Evolutionary conservation across 2,888 invertebrate species (phyloP), one percentile per base, ranked within the genome.

Genomic region (Autographa gamma): DNA sequence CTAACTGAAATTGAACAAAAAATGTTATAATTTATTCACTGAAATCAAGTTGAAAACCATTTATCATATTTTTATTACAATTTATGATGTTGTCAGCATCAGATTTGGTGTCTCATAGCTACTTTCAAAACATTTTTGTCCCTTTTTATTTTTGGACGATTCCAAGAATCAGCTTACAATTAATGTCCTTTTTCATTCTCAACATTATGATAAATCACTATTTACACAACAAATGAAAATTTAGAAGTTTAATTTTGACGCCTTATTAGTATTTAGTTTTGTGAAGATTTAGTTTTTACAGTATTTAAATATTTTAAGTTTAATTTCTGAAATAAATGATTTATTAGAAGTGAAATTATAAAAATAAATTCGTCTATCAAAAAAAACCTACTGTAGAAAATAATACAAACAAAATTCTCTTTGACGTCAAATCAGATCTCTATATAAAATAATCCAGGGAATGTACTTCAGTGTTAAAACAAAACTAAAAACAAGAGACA

Each of bases 401-500:
- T 16, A 16, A 43, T 14, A 43, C 43, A 14, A 43, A 16, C 43
- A 16, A 2, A 13, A 43, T 5, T 5, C 43, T 43, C n/a, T 48
- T 48, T n/a, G 48, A 48, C 16, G 48, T 48, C n/a, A 48, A 48
- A 48, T 48, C n/a, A 16, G n/a, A 48, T n/a, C 7, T 48, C n/a
- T 48, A 48, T 48, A 48, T n/a, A 7, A 48, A 48, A 48, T n/a
- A 48, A 7, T 48, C 48, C 7, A 48, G n/a, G 48, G 48, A 48
- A 48, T 48, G n/a, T 6, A 7, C 48, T 48, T 48, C n/a, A 48
- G 48, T 48, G 48, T 8, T 5, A 48, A 48, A 48, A 16, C 14
- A 6, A 11, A 8, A 48, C n/a, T 2, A 25, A 63, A 63, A 56
- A 43, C 43, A 63, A 19, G 25, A 18, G 18, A 31, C 63, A 71